Conservation (phyloP, 1,140 invertebrate genomes). For the Heterodera schachtii region DNA sequence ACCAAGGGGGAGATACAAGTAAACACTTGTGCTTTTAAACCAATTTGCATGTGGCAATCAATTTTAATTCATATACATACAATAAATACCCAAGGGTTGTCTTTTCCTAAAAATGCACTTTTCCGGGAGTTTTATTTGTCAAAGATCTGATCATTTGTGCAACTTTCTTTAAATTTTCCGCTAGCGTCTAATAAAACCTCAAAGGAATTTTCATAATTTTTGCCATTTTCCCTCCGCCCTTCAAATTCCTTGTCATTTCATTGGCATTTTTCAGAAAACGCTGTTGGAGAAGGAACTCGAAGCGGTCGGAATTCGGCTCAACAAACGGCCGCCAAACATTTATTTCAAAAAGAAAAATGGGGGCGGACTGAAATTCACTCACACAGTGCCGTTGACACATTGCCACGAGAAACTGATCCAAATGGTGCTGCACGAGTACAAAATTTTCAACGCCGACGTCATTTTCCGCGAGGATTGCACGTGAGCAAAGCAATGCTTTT, state of each 20-base stretch:
- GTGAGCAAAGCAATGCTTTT: conserved; percentile 32
- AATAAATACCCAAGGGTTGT: too few species aligned
- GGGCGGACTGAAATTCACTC: conserved; percentile 97
- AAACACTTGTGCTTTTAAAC: neutral
- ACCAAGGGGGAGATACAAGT: conserved; percentile 73
- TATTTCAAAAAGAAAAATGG: conserved; percentile 88
- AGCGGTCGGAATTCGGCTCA: conserved; percentile 93
- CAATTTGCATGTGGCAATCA: neutral
- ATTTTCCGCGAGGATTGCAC: conserved; percentile 93
- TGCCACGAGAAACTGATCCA: conserved; percentile 96
- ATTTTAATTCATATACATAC: conserved; percentile 8
- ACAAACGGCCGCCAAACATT: conserved; percentile 95
- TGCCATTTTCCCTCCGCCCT: too few species aligned
- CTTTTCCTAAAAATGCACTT: too few species aligned
- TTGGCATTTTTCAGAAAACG: conserved; percentile 81
- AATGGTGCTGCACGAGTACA: conserved; percentile 97
- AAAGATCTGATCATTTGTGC: too few species aligned
- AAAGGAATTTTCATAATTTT: neutral
- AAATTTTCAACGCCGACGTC: conserved; percentile 97
- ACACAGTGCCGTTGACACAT: conserved; percentile 87
- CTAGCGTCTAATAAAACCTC: conserved; percentile 4
- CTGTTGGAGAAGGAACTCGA: conserved; percentile 96
- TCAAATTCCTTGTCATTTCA: conserved; percentile 68
- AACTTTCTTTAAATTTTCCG: too few species aligned
- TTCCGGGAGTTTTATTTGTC: too few species aligned